phyloP scores from a whole-genome alignment of 2,888 invertebrate species.

The Melinaea marsaeus region DNA sequence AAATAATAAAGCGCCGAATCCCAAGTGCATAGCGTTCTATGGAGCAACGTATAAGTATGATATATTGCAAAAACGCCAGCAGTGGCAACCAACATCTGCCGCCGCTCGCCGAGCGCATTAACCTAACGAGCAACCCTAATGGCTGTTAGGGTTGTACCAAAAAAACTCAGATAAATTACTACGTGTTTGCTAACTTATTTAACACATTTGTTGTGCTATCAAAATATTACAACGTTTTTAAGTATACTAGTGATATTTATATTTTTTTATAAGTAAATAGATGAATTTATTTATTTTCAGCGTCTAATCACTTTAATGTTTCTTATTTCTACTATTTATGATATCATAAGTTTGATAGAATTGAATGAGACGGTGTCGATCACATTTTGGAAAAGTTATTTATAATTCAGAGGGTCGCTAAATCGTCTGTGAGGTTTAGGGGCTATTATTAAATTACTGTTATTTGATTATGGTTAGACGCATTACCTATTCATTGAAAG shows the following conservation, averaged over 20 bases:
- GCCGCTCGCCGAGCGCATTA: slow-evolving; percentile 66
- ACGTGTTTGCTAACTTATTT: slow-evolving; percentile 61
- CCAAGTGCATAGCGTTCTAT: slow-evolving; percentile 6
- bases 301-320: not conserved
- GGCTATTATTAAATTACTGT: not conserved
- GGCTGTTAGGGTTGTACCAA: slow-evolving; percentile 63
- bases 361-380: not conserved
- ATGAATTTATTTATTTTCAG: not conserved
- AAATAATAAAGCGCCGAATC: slow-evolving; percentile 3
- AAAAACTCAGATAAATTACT: slow-evolving; percentile 71
- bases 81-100: slow-evolving; percentile 61
- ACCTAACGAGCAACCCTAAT: slow-evolving; percentile 75
- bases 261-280: not conserved
- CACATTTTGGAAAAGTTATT: not conserved
- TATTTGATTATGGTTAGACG: not conserved
- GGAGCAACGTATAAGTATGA: slow-evolving; percentile 50
- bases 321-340: not conserved
- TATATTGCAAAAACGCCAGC: slow-evolving; percentile 66
- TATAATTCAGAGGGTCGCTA: not conserved
- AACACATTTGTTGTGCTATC: slow-evolving; percentile 60
- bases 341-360: not conserved
- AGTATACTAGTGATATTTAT: slow-evolving; percentile 41
- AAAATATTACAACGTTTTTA: not conserved
- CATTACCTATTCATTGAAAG: not conserved
- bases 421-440: not conserved